A percentile compares a stretch with the other conserved stretches of the same genome.
Conservation (phyloP, 2,888 invertebrate genomes). For the Sphecodes monilicornis region DNA sequence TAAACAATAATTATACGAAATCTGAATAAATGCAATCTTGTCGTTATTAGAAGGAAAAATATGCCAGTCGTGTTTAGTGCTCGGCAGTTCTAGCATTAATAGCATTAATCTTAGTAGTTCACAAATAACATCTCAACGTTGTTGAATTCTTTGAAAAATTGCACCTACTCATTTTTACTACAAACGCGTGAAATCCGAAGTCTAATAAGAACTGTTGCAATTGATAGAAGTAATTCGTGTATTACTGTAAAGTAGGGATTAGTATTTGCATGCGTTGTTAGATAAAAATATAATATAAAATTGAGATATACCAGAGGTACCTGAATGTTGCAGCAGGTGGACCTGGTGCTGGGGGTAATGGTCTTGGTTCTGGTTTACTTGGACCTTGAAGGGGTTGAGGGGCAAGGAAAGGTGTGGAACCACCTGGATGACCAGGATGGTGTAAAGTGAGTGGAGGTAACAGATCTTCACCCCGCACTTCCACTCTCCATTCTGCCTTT, state of each 20-base stretch:
- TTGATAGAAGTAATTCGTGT: constrained; percentile 2
- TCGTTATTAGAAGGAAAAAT: too few relatives aligned
- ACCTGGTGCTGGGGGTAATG: constrained; percentile 85
- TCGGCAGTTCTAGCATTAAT: too few relatives aligned
- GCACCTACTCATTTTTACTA: neutral
- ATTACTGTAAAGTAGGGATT: constrained; percentile 2
- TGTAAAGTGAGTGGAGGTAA: constrained; percentile 81
- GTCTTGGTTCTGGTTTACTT: constrained; percentile 85
- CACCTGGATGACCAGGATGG: constrained; percentile 83
- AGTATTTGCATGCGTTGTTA: constrained; percentile 35
- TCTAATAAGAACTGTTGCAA: neutral
- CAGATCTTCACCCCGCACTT: constrained; percentile 83
- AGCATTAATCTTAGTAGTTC: neutral
- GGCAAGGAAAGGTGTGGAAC: constrained; percentile 84
- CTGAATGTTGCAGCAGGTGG: constrained; percentile 90
- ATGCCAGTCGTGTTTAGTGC: too few relatives aligned
- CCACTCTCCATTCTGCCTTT: constrained; percentile 84
- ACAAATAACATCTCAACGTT: too few relatives aligned
- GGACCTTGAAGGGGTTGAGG: constrained; percentile 84
- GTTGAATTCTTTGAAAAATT: too few relatives aligned
- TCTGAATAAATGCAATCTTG: too few relatives aligned
- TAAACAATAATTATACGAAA: too few relatives aligned
- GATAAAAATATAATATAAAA: constrained; percentile 68
- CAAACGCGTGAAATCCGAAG: neutral
- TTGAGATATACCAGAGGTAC: constrained; percentile 88